Conservation (phyloP, 35 echinoderm and acorn worm species). For the Ptychodera flava region DNA sequence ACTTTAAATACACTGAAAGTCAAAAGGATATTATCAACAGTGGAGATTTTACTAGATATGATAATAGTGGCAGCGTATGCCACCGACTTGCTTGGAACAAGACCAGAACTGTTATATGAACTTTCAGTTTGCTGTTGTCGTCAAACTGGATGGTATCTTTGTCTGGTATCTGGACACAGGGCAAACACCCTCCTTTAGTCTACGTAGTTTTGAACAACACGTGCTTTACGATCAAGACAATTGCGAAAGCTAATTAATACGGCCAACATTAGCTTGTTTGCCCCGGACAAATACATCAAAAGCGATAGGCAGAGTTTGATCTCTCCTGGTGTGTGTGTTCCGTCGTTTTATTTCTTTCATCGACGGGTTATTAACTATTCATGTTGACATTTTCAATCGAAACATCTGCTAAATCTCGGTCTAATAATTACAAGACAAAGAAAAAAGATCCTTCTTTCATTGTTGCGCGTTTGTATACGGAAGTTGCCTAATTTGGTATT, state of each 20-base stretch:
- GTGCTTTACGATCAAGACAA: background rate
- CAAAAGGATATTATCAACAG: background rate
- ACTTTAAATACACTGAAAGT: slow-evolving; percentile 2
- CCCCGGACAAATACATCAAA: background rate
- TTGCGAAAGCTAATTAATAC: background rate
- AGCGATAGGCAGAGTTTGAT: background rate
- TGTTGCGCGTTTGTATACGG: background rate
- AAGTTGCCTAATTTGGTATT: background rate
- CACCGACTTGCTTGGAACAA: background rate
- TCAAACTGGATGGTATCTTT: background rate
- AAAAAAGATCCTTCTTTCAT: background rate
- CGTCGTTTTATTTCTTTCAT: background rate
- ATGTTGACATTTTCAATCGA: background rate
- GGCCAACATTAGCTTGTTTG: background rate
- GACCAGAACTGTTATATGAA: background rate
- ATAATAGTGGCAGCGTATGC: background rate
- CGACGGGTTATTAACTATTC: background rate
- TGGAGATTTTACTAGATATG: background rate
- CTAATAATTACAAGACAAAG: background rate
- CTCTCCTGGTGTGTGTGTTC: background rate
- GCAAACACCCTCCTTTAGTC: background rate
- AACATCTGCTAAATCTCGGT: background rate
- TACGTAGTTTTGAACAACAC: background rate
- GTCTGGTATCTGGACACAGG: background rate
- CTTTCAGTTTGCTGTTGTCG: background rate